Conservation (phyloP, 1,140 invertebrate species). For the Magallana gigas region DNA sequence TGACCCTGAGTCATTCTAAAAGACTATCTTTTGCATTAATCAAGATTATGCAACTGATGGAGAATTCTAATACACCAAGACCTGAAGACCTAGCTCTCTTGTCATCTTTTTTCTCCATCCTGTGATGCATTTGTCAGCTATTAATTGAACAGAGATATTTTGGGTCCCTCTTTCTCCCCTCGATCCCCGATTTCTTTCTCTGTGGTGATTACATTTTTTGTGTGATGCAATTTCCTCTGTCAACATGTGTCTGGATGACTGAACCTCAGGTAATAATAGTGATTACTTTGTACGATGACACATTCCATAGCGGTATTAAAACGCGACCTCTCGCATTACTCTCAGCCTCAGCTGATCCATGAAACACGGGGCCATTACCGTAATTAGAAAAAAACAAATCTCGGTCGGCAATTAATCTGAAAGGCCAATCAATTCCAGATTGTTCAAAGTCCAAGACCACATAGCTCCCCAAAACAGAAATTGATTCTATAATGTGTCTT, state of each 20-base stretch:
- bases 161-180: no score
- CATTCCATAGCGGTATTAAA: not conserved
- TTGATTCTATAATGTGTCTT: not conserved
- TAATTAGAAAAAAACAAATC: not conserved
- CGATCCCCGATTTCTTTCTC: not conserved
- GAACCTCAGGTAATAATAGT: not conserved
- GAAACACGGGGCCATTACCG: not conserved
- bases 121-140: not conserved
- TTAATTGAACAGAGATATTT: no score
- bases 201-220: not conserved
- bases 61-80: constrained; percentile 2
- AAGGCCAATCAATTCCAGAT: constrained; percentile 5
- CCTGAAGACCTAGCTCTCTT: not conserved
- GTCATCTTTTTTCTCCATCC: not conserved
- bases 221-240: constrained; percentile 25
- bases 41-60: constrained; percentile 28
- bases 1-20: not conserved
- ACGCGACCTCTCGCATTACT: not conserved
- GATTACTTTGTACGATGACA: constrained; percentile 13
- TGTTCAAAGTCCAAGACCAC: not conserved
- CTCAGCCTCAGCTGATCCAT: not conserved
- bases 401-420: not conserved
- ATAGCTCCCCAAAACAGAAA: not conserved
- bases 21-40: constrained; percentile 26
- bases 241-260: not conserved